Evolutionary conservation across 2,113 vertebrate genomes (phyloP).

Genomic region (Peromyscus maniculatus): DNA sequence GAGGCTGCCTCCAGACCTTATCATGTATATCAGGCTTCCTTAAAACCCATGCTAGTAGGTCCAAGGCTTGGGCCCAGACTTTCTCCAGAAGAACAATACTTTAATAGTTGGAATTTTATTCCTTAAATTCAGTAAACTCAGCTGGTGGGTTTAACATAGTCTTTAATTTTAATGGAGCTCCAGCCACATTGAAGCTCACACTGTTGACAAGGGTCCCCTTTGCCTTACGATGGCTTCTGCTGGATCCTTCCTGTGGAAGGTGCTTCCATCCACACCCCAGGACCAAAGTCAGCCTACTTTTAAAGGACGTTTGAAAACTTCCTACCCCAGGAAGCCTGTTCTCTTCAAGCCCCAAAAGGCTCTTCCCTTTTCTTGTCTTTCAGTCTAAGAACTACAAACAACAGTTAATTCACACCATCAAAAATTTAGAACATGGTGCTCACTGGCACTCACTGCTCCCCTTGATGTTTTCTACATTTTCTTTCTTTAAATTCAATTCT

Average conservation of each 20-base stretch:
- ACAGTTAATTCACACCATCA: background rate
- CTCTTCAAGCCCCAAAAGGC: background rate
- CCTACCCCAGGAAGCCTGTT: background rate
- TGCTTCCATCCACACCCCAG: background rate
- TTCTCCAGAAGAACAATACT: background rate
- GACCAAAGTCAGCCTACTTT: background rate
- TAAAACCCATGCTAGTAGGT: background rate
- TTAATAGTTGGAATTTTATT: background rate
- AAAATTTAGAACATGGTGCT: background rate
- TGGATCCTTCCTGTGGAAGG: background rate
- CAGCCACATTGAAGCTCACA: background rate
- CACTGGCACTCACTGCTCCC: background rate
- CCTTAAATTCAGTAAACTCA: background rate
- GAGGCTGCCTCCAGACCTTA: no score
- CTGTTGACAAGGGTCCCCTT: fast-evolving
- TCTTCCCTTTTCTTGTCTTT: background rate
- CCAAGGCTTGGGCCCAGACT: background rate
- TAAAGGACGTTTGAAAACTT: background rate
- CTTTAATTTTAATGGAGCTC: background rate
- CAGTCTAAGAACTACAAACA: background rate
- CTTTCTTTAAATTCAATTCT: no score
- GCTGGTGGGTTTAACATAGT: background rate
- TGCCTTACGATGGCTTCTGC: background rate
- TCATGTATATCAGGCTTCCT: background rate
- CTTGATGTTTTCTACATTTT: background rate